Conservation (phyloP, 2,113 vertebrate species). For the Macroglossus sobrinus region DNA sequence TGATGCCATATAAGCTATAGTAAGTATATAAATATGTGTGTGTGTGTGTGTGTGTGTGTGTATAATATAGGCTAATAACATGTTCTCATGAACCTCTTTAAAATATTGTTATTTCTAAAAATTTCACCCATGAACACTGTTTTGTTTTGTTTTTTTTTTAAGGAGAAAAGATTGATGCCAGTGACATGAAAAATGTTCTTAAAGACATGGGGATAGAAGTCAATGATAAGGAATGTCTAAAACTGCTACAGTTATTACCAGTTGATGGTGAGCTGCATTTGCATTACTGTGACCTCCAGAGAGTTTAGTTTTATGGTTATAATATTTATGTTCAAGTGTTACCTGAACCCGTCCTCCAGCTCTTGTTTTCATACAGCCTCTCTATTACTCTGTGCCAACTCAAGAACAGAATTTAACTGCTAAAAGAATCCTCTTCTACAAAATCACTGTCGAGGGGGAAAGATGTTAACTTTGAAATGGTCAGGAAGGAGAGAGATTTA, state of each 20-base stretch:
- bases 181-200: constrained; percentile 49
- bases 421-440: neutral
- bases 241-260: constrained; percentile 28
- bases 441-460: neutral
- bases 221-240: constrained; percentile 35
- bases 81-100: neutral
- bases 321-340: neutral
- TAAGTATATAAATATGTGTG: no score
- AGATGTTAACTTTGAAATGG: neutral
- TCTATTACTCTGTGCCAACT: neutral
- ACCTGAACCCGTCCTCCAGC: neutral
- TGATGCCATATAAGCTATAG: neutral
- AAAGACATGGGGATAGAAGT: constrained; percentile 49
- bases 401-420: neutral
- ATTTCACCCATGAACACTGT: neutral
- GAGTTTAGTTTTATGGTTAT: neutral
- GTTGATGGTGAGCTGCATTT: constrained; percentile 45
- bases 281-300: neutral
- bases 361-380: neutral
- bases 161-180: constrained; percentile 51
- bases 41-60: no score
- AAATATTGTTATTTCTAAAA: neutral
- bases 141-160: neutral
- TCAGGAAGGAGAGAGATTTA: neutral
- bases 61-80: neutral